These are phyloP conservation scores for Ia io DNA, from an alignment of 2,113 vertebrate species.

Conservation along the genomic window DNA sequence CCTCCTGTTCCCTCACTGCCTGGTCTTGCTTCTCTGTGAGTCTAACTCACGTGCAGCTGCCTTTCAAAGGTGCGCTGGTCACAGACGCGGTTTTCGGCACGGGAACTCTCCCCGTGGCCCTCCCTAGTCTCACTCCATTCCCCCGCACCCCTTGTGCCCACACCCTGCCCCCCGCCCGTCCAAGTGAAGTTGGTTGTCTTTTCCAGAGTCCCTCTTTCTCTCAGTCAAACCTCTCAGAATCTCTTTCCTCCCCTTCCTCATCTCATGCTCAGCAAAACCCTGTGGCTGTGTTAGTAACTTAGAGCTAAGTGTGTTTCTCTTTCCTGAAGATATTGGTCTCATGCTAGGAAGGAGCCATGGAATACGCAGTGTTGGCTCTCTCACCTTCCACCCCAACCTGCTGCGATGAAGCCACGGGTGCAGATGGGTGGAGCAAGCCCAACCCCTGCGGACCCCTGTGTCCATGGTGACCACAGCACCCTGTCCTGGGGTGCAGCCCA, in stretches of 20 bases:
- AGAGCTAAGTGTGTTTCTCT: background rate
- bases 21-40: background rate
- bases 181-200: fast-evolving
- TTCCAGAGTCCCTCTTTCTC: background rate
- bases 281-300: background rate
- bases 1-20: fast-evolving
- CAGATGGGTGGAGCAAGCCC: background rate
- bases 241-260: background rate
- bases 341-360: background rate
- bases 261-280: background rate
- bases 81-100: fast-evolving
- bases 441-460: fast-evolving
- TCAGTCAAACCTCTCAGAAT: background rate
- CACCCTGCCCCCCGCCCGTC: background rate
- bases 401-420: background rate
- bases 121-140: background rate
- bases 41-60: fast-evolving
- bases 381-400: background rate
- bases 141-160: background rate
- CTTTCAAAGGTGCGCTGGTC: no score
- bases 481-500: background rate
- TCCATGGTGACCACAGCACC: fast-evolving
- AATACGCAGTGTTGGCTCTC: background rate
- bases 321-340: background rate
- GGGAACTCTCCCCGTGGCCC: background rate